These are phyloP conservation scores for Bombylius major DNA, from an alignment of 2,888 invertebrate species.

Conservation along the genomic window DNA sequence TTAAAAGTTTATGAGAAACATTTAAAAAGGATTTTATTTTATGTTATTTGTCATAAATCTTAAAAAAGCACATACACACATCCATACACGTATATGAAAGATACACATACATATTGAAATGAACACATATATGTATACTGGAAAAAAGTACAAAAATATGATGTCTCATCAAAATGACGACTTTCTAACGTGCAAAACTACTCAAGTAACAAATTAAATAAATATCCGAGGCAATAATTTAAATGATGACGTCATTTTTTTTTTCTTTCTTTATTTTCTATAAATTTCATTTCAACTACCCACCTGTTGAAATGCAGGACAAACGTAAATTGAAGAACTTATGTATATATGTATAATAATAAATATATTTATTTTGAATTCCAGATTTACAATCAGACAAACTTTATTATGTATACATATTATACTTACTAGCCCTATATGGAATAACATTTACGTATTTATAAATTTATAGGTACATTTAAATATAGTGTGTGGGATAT, in stretches of 20 bases:
- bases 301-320: conserved; percentile 7
- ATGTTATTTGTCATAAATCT: background rate
- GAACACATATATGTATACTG: background rate
- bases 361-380: no score
- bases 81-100: background rate
- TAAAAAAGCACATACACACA: background rate
- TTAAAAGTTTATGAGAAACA: background rate
- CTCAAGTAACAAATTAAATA: conserved; percentile 11
- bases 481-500: no score
- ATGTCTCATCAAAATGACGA: conserved; percentile 8
- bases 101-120: background rate
- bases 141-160: conserved; percentile 1
- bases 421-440: no score
- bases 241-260: conserved; percentile 10
- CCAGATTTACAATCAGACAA: no score
- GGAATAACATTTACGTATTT: no score
- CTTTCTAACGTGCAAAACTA: conserved; percentile 11
- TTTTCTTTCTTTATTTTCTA: conserved; percentile 4
- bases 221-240: conserved; percentile 10
- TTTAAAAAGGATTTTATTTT: background rate
- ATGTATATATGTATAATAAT: no score
- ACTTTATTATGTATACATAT: no score
- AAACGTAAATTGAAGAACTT: background rate
- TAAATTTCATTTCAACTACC: conserved; percentile 11
- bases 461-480: no score